phyloP scores from a whole-genome alignment of 2,888 invertebrate genomes.

The Catonia carolina region DNA sequence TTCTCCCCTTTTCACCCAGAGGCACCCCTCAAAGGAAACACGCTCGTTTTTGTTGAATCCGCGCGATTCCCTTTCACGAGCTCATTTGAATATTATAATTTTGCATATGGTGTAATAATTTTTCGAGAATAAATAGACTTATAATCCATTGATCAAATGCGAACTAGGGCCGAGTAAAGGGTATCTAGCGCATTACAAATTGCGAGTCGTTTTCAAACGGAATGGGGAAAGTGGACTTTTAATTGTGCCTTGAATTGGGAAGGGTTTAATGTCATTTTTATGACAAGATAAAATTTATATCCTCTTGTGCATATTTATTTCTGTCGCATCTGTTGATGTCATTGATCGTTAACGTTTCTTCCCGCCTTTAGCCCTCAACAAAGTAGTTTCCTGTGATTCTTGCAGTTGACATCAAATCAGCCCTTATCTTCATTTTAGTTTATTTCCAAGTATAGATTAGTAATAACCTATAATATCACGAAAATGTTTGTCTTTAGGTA shows the following conservation, averaged over 20 bases:
- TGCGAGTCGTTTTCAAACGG: not conserved
- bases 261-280: slow-evolving; percentile 12
- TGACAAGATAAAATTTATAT: slow-evolving; percentile 10
- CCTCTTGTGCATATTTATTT: slow-evolving; percentile 11
- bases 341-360: not conserved
- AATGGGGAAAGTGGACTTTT: not conserved
- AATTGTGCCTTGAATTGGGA: slow-evolving; percentile 6
- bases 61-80: not conserved
- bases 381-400: too few relatives aligned
- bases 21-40: not conserved
- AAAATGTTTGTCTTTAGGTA: too few relatives aligned
- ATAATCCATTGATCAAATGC: slow-evolving; percentile 20
- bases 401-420: too few relatives aligned
- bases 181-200: slow-evolving; percentile 9
- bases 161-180: not conserved
- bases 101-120: slow-evolving; percentile 21
- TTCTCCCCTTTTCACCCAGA: slow-evolving; percentile 11
- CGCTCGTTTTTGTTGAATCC: slow-evolving; percentile 6
- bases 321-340: slow-evolving; percentile 13
- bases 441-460: too few relatives aligned
- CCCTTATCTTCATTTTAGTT: too few relatives aligned
- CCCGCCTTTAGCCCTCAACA: too few relatives aligned
- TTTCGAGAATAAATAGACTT: slow-evolving; percentile 17
- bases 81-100: slow-evolving; percentile 21
- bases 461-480: too few relatives aligned